Percentiles rank a stretch among this genome's conserved stretches.
Evolutionary conservation across 2,888 invertebrate species (phyloP).

Genomic region (Autographa pulchrina): DNA sequence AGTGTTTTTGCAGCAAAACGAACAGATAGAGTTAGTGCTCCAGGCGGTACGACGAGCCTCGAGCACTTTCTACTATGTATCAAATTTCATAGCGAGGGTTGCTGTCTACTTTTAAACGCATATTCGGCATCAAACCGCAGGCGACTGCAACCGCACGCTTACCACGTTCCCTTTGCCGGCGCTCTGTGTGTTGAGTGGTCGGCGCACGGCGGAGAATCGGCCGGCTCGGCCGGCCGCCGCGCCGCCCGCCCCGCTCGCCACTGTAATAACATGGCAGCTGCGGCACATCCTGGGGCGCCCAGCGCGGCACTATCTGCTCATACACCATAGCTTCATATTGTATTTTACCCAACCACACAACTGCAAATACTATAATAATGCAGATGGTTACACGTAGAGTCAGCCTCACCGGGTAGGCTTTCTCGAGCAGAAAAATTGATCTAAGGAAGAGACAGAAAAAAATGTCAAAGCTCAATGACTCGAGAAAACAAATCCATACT

Average conservation of each 20-base stretch:
- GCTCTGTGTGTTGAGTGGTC: neutral
- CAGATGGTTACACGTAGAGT: too few relatives aligned
- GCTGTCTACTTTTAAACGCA: slow-evolving; percentile 60
- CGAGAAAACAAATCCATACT: too few relatives aligned
- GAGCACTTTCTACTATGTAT: slow-evolving; percentile 44
- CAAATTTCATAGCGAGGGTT: slow-evolving; percentile 56
- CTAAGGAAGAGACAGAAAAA: too few relatives aligned
- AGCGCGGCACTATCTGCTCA: too few relatives aligned
- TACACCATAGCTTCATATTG: too few relatives aligned
- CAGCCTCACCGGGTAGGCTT: too few relatives aligned
- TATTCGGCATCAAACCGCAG: slow-evolving; percentile 65
- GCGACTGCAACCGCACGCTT: slow-evolving; percentile 55
- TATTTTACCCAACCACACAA: too few relatives aligned
- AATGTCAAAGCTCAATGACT: too few relatives aligned
- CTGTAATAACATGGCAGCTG: slow-evolving; percentile 70
- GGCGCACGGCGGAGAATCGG: slow-evolving; percentile 28
- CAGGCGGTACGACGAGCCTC: neutral
- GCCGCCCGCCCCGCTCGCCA: slow-evolving; percentile 19
- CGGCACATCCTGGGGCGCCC: slow-evolving; percentile 69
- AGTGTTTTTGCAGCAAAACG: too few relatives aligned
- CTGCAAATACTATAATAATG: too few relatives aligned
- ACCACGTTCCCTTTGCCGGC: neutral
- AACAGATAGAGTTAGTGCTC: too few relatives aligned
- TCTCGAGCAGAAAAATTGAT: too few relatives aligned
- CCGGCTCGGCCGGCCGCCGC: neutral